These are phyloP conservation scores for Hormaphis cornu DNA, from an alignment of 1,140 invertebrate genomes.

Conservation along the genomic window DNA sequence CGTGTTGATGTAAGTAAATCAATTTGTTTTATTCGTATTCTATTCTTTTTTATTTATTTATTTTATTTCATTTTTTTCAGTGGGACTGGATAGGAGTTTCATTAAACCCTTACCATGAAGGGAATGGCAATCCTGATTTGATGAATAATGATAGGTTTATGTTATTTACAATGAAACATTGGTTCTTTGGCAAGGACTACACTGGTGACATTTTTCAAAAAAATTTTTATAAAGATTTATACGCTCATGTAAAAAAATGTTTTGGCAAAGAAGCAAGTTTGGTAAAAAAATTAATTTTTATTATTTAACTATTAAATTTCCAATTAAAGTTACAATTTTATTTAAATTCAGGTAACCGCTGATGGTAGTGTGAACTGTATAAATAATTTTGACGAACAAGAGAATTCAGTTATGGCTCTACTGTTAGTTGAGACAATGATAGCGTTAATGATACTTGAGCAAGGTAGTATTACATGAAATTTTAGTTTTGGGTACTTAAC, in stretches of 20 bases:
- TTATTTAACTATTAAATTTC: background rate
- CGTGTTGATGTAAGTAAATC: slow-evolving; percentile 39
- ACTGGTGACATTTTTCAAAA: slow-evolving; percentile 67
- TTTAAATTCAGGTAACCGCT: slow-evolving; percentile 64
- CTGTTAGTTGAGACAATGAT: slow-evolving; percentile 74
- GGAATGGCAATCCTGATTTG: slow-evolving; percentile 60
- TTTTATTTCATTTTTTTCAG: background rate
- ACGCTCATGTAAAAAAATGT: background rate
- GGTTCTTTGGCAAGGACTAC: slow-evolving; percentile 75
- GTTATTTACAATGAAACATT: slow-evolving; percentile 61
- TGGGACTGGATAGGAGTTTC: slow-evolving; percentile 81
- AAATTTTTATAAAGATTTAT: slow-evolving; percentile 24
- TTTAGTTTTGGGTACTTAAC: background rate
- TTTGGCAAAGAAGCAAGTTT: slow-evolving; percentile 16
- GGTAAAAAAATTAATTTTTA: background rate
- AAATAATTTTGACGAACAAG: slow-evolving; percentile 74
- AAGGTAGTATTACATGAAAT: slow-evolving; percentile 36
- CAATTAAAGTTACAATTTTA: slow-evolving; percentile 38
- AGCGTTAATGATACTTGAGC: slow-evolving; percentile 57
- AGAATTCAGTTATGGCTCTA: slow-evolving; percentile 61
- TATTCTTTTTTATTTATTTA: background rate
- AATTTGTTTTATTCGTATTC: background rate
- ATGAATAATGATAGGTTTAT: slow-evolving; percentile 82
- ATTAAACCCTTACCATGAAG: slow-evolving; percentile 87
- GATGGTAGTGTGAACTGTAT: slow-evolving; percentile 89